Base-by-base conservation (phyloP, 2,113 vertebrate genomes). In the Dipodomys ordii region DNA sequence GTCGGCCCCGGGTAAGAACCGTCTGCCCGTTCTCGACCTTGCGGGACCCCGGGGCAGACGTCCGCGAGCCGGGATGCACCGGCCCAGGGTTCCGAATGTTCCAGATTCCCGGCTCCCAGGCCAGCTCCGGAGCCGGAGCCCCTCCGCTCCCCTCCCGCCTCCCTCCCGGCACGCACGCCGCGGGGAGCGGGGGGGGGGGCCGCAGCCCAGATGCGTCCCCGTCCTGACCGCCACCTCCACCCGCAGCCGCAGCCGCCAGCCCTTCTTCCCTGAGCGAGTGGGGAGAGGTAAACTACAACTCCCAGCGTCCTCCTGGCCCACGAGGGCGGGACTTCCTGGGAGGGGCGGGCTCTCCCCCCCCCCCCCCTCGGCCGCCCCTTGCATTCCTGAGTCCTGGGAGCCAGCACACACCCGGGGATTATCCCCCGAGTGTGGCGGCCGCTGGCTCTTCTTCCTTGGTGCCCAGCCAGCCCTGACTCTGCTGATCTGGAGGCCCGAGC, bases 231-330 rank as follows among this genome's bases (percentile, higher is more conserved):
- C 28, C 46, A 10, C 2, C 4, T 57, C 53, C 1, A 32, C 27
- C 3, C 2, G 19, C 49, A 69, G 20, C 64, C 32, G 1, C 32
- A 15, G 2, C 5, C 3, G 15, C 53, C 12, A 16, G 4, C 12
- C 53, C 53, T 57, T 4, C 53, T 57, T 57, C 49, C 49, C 49
- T 11, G 49, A 49, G 8, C 49, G 12, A 4, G 53, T 57, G 53
- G 53, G 53, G 53, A 57, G 53, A 13, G 12, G 53, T 57, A 16
- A 57, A 97, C 95, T 95, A 95, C 97, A 93, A 95, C 32, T 96
- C 94, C 96, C 95, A 95, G 83, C 60, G 30, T 30, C 46, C 93
- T 76, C 62, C 46, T 83, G 72, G 81, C 18, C 25, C 32, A 1
- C 22, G 32, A n/a, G 13, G 91, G 49, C 7, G 3, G 92, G 81